These are phyloP conservation scores for Chrosomus eos DNA, from an alignment of 2,797 vertebrate species.

Conservation along the genomic window DNA sequence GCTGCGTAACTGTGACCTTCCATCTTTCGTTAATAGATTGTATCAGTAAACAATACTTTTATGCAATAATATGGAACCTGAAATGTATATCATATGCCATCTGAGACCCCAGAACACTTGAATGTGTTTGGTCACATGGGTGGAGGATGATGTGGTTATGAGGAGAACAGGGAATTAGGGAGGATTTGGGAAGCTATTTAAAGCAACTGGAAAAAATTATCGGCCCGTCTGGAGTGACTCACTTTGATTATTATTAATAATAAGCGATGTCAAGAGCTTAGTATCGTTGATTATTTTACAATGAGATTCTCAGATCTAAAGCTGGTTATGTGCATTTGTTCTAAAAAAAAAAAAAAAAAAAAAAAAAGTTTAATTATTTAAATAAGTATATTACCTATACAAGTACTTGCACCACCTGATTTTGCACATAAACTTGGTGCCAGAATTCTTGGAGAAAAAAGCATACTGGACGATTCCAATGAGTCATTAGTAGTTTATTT, in stretches of 20 bases:
- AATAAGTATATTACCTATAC: neutral
- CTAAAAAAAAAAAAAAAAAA: neutral
- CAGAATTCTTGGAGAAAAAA: conserved; percentile 59
- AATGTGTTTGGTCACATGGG: conserved; percentile 17
- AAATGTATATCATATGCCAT: conserved; percentile 42
- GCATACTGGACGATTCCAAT: conserved; percentile 60
- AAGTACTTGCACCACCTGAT: neutral
- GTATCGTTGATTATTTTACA: neutral
- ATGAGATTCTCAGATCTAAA: neutral
- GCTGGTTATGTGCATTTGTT: neutral
- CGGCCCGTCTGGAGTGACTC: conserved; percentile 63
- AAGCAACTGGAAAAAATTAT: conserved; percentile 32
- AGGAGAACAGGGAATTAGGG: conserved; percentile 13
- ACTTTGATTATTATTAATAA: conserved; percentile 18
- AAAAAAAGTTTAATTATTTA: neutral
- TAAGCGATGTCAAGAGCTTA: neutral
- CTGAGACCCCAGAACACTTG: conserved; percentile 39
- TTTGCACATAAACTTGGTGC: neutral
- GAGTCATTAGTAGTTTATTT: conserved; percentile 72
- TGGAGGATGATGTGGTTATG: neutral
- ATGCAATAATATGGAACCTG: conserved; percentile 35
- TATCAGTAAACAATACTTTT: conserved; percentile 47
- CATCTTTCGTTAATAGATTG: conserved; percentile 46
- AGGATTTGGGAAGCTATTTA: conserved; percentile 26
- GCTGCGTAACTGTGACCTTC: conserved; percentile 49